These are phyloP conservation scores for Syngnathus floridae DNA, from an alignment of 2,113 vertebrate genomes.

Conservation along the genomic window DNA sequence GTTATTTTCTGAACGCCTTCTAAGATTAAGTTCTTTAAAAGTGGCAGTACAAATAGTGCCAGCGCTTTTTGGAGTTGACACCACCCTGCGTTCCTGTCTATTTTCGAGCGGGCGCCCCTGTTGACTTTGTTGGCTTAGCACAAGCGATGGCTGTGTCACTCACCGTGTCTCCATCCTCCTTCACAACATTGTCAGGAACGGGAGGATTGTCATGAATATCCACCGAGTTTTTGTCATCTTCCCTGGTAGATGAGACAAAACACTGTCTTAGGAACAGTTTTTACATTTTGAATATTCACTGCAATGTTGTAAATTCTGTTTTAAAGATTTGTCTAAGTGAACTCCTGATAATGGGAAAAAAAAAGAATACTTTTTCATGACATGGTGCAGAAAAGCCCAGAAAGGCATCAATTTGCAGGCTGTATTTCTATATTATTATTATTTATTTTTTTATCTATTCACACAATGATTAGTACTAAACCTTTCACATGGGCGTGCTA, in stretches of 20 bases:
- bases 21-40: not conserved
- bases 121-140: slow-evolving; percentile 12
- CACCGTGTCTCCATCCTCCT: slow-evolving; percentile 66
- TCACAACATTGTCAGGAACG: slow-evolving; percentile 63
- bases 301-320: not conserved
- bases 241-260: slow-evolving; percentile 31
- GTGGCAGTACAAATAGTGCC: not conserved
- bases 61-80: not conserved
- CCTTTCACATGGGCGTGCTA: not conserved
- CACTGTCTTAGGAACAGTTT: not conserved
- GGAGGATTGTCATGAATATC: slow-evolving; percentile 70
- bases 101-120: slow-evolving; percentile 49
- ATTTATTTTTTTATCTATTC: not conserved
- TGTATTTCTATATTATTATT: not conserved
- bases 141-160: slow-evolving; percentile 44
- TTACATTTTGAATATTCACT: not conserved
- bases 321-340: not conserved
- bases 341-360: not conserved
- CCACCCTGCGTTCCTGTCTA: slow-evolving; percentile 36
- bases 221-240: slow-evolving; percentile 67
- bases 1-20: not conserved
- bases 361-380: not conserved
- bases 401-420: not conserved
- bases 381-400: not conserved
- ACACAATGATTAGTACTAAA: not conserved